Base-by-base conservation (phyloP, 2,113 vertebrate species). In the Psettodes erumei region DNA sequence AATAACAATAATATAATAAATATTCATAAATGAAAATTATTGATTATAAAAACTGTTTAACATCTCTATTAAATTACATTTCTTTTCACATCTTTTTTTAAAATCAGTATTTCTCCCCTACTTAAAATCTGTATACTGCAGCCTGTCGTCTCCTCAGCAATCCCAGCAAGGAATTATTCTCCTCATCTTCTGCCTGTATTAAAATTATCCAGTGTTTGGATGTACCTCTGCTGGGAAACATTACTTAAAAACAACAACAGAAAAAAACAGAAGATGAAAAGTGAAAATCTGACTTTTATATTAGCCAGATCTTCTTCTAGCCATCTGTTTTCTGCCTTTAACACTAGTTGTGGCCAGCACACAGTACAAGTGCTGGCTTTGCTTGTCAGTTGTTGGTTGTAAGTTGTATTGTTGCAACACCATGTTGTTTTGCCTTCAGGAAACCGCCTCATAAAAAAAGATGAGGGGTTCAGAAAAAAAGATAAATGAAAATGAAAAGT, bases 401-500 rank as follows among this genome's bases (percentile, higher is more conserved):
- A 62, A 77, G 65, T 83, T 77, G 69, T 66, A 28, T 74, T 79
- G 54, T 85, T 78, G 66, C 60, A 70, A 50, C 60, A 23, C 28
- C 27, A 1, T 70, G 69, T 42, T 77, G 35, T 83, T 86, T 84
- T 75, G 82, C 67, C 64, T 77, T 64, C 48, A 75, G 81, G 71
- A 90, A 85, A 65, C 68, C 4, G n/a, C 69, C 25, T 74, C 70
- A 64, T 83, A 85, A 77, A 79, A 71, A 78, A 82, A 82, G 75
- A 81, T 75, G 69, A 86, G 55, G 27, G 54, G 6, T 64, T 81
- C 19, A 47, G 27, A 45, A 54, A 59, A 79, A 72, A 60, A 53
- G 58, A 79, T 70, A 55, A 70, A 80, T 79, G 16, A 76, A 86
- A 86, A 88, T 79, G 53, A 88, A 85, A 79, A 70, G 74, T 83